Percentiles rank a stretch among this genome's conserved stretches.
These are phyloP conservation scores for Chironomus riparius DNA, from an alignment of 2,888 invertebrate genomes.

Conservation along the genomic window DNA sequence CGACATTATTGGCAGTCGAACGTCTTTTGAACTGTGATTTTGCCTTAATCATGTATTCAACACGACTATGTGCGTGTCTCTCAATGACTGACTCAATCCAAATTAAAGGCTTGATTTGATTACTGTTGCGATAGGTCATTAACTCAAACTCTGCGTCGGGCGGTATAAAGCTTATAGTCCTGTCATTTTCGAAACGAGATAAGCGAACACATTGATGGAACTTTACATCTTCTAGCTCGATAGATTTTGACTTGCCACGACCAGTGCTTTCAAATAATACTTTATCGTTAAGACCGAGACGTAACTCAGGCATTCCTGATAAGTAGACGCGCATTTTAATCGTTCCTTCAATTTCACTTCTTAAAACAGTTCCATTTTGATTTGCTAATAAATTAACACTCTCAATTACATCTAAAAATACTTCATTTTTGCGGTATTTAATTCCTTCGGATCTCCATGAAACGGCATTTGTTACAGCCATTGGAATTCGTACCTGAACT, in stretches of 20 bases:
- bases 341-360: slow-evolving; percentile 96
- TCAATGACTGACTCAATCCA: slow-evolving; percentile 99
- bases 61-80: slow-evolving; percentile 91
- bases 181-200: slow-evolving; percentile 94
- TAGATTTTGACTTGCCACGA: slow-evolving; percentile 93
- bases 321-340: slow-evolving; percentile 98
- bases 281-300: slow-evolving; percentile 95
- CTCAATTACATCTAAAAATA: slow-evolving; percentile 97
- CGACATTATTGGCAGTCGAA: slow-evolving; percentile 97
- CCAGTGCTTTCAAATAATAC: slow-evolving; percentile 96
- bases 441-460: slow-evolving; percentile 98
- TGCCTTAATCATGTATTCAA: slow-evolving; percentile 99
- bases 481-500: slow-evolving; percentile 90
- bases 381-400: slow-evolving; percentile 93
- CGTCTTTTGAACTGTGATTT: slow-evolving; percentile 96
- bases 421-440: slow-evolving; percentile 98
- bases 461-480: slow-evolving; percentile 98
- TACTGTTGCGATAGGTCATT: slow-evolving; percentile 95
- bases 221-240: slow-evolving; percentile 96
- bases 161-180: slow-evolving; percentile 97
- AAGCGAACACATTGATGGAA: slow-evolving; percentile 97
- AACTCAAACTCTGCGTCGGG: slow-evolving; percentile 98
- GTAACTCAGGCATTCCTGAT: slow-evolving; percentile 96
- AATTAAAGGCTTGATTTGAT: slow-evolving; percentile 93
- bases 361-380: slow-evolving; percentile 90